phyloP scores from a whole-genome alignment of 2,888 invertebrate genomes.

The Pyrochroa serraticornis region DNA sequence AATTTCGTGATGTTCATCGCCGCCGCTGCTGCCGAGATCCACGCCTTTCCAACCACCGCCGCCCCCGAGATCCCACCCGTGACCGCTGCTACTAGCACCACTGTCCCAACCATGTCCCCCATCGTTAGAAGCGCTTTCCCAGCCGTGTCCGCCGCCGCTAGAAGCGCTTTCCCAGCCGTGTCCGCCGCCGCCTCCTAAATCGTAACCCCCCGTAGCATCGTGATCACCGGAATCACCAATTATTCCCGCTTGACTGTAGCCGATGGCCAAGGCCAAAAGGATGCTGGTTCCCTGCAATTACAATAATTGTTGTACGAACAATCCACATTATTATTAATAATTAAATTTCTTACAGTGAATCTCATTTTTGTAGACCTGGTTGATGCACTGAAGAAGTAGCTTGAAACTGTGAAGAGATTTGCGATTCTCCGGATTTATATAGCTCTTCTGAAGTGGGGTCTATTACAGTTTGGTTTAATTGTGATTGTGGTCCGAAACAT shows the following conservation, averaged over 20 bases:
- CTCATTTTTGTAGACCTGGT: conserved; percentile 41
- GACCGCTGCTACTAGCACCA: conserved; percentile 3
- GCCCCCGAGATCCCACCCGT: conserved; percentile 29
- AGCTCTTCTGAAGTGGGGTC: conserved; percentile 20
- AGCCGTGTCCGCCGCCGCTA: conserved; percentile 51
- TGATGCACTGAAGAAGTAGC: conserved; percentile 33
- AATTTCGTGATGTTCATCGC: conserved; percentile 57
- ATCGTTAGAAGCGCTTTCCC: conserved; percentile 50
- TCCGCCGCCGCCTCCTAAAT: conserved; percentile 43
- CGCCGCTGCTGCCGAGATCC: conserved; percentile 59
- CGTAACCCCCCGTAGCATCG: conserved; percentile 56
- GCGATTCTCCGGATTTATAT: conserved; percentile 44
- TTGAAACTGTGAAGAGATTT: conserved; percentile 46
- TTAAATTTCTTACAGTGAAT: conserved; percentile 39
- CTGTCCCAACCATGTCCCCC: conserved; percentile 58
- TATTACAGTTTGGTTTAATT: conserved; percentile 17
- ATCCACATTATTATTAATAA: neutral
- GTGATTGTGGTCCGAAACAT: conserved; percentile 16
- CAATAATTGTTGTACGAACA: conserved; percentile 1
- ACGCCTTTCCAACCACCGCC: conserved; percentile 41
- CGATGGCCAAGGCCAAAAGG: conserved; percentile 42
- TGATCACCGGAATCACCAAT: conserved; percentile 36
- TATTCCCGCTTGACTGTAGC: conserved; percentile 43
- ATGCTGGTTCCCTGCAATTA: conserved; percentile 40
- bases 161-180: conserved; percentile 56